Base-by-base conservation (phyloP, 2,113 vertebrate genomes). In the Spilogale gracilis region DNA sequence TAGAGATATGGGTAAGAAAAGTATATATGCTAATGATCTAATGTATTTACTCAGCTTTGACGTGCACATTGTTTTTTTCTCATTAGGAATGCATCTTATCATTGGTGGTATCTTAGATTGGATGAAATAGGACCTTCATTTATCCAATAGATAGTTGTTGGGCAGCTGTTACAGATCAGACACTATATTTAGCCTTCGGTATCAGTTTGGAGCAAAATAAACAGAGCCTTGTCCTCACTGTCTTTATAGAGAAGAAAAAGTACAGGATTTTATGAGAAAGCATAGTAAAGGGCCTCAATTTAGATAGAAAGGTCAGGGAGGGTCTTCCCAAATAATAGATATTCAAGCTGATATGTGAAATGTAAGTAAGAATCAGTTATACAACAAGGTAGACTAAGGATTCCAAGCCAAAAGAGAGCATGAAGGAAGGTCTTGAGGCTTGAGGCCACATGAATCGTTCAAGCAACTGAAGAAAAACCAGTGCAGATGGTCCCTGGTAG, bases 221-320 rank as follows among this genome's bases (percentile, higher is more conserved):
- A 65, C 4, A 50, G 1, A 38, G 17, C 74, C 32, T 38, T 96
- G 23, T 67, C 69, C 48, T 80, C 30, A 3, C 80, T 21, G 27
- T 79, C 21, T 94, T 94, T 92, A 63, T 9, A 89, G 43, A 81
- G n/a, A 91, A 95, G 84, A 50, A 73, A 81, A 94, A 80, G 48
- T 56, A 48, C 17, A 81, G 32, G 8, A 23, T 71, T 82, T n/a
- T 89, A 2, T 97, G 83, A 94, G 60, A 89, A 86, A 86, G 50
- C 0, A 3, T 81, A 81, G 12, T 25, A 69, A 43, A 52, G 21
- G 48, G 43, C 25, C 45, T 96, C 94, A 48, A 82, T 86, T 94
- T 94, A 86, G 25, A 60, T 61, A 32, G 63, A 32, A 58, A 81
- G 25, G 9, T 69, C 27, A 76, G 16, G 50, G 79, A 81, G 56